Evolutionary conservation across 2,797 vertebrate species (phyloP), one percentile per base, ranked within the genome.

Genomic region (Tokudaia tokunoshimensis): DNA sequence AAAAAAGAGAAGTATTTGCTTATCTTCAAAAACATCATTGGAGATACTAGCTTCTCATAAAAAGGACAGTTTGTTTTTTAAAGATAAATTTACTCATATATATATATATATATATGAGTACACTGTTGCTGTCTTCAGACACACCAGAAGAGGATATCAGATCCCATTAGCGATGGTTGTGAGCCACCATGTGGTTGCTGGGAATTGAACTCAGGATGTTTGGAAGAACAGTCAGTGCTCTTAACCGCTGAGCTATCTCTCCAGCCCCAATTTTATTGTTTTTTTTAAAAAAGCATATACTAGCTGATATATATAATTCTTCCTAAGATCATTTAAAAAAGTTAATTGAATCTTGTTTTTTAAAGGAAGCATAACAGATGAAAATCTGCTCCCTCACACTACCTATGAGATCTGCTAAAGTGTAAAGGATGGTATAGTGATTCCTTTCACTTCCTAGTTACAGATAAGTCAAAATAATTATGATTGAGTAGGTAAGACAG

Each of bases 1-100:
- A 63, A 83, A 65, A 65, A 65, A 65, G 1, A 85, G 17, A 67
- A 67, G 13, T 78, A 50, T 78, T 92, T 91, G 90, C n/a, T 92
- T 70, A 13, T 91, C 91, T 96, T 90, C 20, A 76, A 75, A 93
- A 57, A 93, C 41, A 88, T 70, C 44, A 47, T 19, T 87, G 55
- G 47, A 37, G 22, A 87, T 52, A 47, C 29, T 55, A 81, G 17
- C 31, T 72, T 96, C 89, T 93, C 59, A 84, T 50, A 74, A 94
- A 94, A 94, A 93, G 20, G 50, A 67, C 24, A 87, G 2, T 72
- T 86, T 83, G 67, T n/a, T 70, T 67, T 37, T 72, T 72, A 72
- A 72, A 72, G 17, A 72, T 37, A 9, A 20, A 37, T 72, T 29
- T 65, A n/a, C n/a, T n/a, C n/a, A n/a, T n/a, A n/a, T n/a, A n/a